phyloP scores from a whole-genome alignment of 2,797 vertebrate genomes.

The Propithecus deckenii region DNA sequence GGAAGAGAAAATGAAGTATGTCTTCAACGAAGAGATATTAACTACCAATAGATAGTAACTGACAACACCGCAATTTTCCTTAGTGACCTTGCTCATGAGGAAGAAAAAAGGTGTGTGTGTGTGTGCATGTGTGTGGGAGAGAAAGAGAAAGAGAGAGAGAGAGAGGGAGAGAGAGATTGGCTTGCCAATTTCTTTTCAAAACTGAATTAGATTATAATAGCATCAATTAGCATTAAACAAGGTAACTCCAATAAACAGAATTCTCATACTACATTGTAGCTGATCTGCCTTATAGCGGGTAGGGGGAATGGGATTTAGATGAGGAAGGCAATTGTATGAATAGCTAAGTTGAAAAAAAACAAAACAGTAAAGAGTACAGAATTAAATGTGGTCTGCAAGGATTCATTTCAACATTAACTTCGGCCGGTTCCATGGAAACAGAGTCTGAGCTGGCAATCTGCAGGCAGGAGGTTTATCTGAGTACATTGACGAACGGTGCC shows the following conservation, averaged over 20 bases:
- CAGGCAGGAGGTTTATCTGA: not conserved
- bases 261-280: not conserved
- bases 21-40: not conserved
- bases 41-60: not conserved
- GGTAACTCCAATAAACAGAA: not conserved
- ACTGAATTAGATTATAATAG: not conserved
- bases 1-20: not conserved
- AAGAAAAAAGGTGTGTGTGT: not conserved
- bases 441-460: not conserved
- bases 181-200: not conserved
- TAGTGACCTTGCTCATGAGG: not conserved
- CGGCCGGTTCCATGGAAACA: not conserved
- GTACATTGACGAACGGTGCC: not conserved
- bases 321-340: not conserved
- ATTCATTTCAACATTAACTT: not conserved
- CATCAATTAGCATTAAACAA: not conserved
- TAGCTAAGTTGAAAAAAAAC: not conserved
- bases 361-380: not conserved
- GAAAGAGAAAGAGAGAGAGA: not conserved
- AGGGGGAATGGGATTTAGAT: not conserved
- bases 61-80: not conserved
- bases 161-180: not conserved
- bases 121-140: not conserved
- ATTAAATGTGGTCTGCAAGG: not conserved
- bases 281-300: not conserved